phyloP scores from a whole-genome alignment of 2,888 invertebrate species.

The Arge pagana region DNA sequence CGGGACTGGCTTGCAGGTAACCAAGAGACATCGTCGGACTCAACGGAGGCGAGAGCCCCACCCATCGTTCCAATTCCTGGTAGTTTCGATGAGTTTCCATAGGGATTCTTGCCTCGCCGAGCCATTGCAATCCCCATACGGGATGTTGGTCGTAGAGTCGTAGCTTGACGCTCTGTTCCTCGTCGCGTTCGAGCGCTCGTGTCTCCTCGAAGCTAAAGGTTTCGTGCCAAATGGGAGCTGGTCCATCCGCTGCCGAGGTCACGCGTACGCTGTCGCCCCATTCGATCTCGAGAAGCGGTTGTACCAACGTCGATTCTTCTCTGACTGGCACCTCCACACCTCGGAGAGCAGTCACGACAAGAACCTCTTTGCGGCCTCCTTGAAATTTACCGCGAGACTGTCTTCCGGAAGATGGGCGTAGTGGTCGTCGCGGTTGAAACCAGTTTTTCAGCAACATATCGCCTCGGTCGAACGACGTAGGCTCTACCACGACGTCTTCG shows the following conservation, averaged over 20 bases:
- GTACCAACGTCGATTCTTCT: constrained; percentile 52
- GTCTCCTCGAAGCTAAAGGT: constrained; percentile 50
- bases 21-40: constrained; percentile 51
- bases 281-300: constrained; percentile 51
- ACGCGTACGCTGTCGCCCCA: constrained; percentile 44
- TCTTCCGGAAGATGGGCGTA: constrained; percentile 37
- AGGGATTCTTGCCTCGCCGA: constrained; percentile 51
- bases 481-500: constrained; percentile 48
- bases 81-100: constrained; percentile 48
- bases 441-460: constrained; percentile 44
- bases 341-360: constrained; percentile 47
- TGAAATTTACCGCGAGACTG: constrained; percentile 35
- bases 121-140: constrained; percentile 54
- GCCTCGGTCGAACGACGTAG: constrained; percentile 42
- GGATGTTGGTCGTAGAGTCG: constrained; percentile 54
- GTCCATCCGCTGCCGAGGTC: constrained; percentile 48
- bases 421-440: constrained; percentile 42
- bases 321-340: constrained; percentile 54
- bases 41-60: constrained; percentile 45
- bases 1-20: constrained; percentile 50
- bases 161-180: constrained; percentile 44
- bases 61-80: constrained; percentile 54
- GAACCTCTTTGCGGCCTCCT: constrained; percentile 42
- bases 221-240: constrained; percentile 55
- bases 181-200: constrained; percentile 41